phyloP scores from a whole-genome alignment of 2,888 invertebrate species.

The Synergus laeviventris region DNA sequence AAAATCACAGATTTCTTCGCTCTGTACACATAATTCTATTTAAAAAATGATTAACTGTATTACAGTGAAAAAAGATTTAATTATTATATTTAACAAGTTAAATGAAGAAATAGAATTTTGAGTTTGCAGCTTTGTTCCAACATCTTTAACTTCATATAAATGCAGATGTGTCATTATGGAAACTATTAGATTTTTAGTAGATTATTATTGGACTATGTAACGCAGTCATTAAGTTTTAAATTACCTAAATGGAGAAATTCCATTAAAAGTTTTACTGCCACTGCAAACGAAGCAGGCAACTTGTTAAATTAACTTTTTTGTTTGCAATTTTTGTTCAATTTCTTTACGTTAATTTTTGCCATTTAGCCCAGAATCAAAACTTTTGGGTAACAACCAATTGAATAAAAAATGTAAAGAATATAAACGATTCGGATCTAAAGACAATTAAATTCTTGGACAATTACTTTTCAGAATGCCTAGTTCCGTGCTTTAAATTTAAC shows the following conservation, averaged over 20 bases:
- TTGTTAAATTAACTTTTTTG: neutral
- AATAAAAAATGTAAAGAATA: neutral
- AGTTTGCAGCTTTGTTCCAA: too few relatives aligned
- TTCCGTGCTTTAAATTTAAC: constrained; percentile 29
- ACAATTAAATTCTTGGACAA: constrained; percentile 1
- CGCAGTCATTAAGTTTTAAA: neutral
- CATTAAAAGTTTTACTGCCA: constrained; percentile 40
- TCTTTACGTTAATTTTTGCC: neutral
- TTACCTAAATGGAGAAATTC: neutral
- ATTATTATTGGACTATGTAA: neutral
- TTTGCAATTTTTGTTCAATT: neutral
- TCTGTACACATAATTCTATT: too few relatives aligned
- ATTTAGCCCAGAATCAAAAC: neutral
- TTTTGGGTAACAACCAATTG: neutral
- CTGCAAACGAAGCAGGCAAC: neutral
- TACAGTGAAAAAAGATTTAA: too few relatives aligned
- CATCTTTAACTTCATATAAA: too few relatives aligned
- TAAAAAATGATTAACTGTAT: too few relatives aligned
- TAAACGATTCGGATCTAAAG: neutral
- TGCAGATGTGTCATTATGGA: neutral
- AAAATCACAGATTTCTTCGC: too few relatives aligned
- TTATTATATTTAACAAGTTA: too few relatives aligned
- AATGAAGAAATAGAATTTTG: too few relatives aligned
- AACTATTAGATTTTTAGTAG: neutral
- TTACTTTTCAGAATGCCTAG: neutral